phyloP scores from a whole-genome alignment of 2,888 invertebrate genomes.

The Callosobruchus maculatus region DNA sequence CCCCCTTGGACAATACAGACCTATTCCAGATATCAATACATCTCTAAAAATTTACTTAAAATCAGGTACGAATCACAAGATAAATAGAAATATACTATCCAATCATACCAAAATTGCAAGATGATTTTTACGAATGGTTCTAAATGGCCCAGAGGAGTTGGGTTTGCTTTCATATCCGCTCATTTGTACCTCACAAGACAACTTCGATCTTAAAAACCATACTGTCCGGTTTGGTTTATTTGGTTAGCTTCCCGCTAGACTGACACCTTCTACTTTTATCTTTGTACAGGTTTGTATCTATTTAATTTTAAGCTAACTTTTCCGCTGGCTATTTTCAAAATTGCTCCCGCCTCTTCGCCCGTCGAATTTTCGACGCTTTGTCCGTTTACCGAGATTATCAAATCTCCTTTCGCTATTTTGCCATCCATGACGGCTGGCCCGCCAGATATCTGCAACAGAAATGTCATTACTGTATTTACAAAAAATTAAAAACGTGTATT shows the following conservation, averaged over 20 bases:
- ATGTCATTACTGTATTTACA: too few relatives aligned
- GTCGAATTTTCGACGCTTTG: conserved; percentile 73
- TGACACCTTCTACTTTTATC: conserved; percentile 26
- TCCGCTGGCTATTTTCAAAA: conserved; percentile 83
- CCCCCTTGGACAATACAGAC: too few relatives aligned
- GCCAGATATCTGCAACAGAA: conserved; percentile 68
- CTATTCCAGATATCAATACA: too few relatives aligned
- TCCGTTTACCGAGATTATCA: conserved; percentile 84
- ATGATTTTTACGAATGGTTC: too few relatives aligned
- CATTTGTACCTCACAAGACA: not conserved
- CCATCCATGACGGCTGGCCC: conserved; percentile 86
- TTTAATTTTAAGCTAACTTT: conserved; percentile 81
- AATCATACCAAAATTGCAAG: too few relatives aligned
- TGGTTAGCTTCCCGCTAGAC: not conserved
- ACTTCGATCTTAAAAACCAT: not conserved
- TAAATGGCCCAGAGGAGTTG: too few relatives aligned
- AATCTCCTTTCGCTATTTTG: conserved; percentile 87
- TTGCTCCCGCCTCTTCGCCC: conserved; percentile 82
- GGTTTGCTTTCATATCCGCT: not conserved
- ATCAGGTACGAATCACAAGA: too few relatives aligned
- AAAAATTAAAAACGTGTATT: too few relatives aligned
- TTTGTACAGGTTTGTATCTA: conserved; percentile 69
- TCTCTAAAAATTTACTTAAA: too few relatives aligned
- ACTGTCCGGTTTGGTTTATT: not conserved
- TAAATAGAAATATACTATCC: too few relatives aligned